Base-by-base conservation (phyloP, 2,113 vertebrate species). In the Scomber colias region DNA sequence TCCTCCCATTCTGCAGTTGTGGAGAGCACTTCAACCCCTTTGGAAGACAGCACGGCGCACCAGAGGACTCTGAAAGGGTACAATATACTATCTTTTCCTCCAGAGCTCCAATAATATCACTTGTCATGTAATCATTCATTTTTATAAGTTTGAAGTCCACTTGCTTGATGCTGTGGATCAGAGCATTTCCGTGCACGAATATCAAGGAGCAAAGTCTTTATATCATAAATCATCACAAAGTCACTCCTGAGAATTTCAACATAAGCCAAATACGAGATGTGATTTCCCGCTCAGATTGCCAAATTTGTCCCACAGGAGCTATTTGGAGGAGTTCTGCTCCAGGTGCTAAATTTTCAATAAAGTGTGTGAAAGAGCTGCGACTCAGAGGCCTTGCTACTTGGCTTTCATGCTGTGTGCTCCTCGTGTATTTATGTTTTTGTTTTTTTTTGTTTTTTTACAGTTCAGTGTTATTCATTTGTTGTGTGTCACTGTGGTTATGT, bases 11-110 rank as follows among this genome's bases (percentile, higher is more conserved):
- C 68, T 56, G 31, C 90, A 97, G 97, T 77, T 98, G 97, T 80
- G 97, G 97, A 4, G 96, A 96, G 13, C 97, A 98, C 88, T 98
- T 92, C 73, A 97, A 98, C 83, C 97, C 97, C 0, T 92, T 93
- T 44, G 92, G 95, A n/a, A 92, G 76, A 35, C 87, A 86, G 21
- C 97, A 98, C 0, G 97, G 97, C 0, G 92, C 94, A 14, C 97
- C 96, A 0, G 83, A 89, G 75, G 96, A 98, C 67, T 21, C 89
- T 7, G 93, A 97, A 8, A 90, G 97, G 95, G 97, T 98, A 94
- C 55, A 0, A 12, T 55, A 12, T 55, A 62, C 30, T 10, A 11
- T 77, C 17, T 50, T 15, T 35, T 31, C 17, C 15, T 48, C 46
- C 63, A n/a, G 1, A 59, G 16, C 0, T 4, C 49, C 14, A 17